phyloP scores from a whole-genome alignment of 1,140 invertebrate genomes.

The Artemia franciscana region DNA sequence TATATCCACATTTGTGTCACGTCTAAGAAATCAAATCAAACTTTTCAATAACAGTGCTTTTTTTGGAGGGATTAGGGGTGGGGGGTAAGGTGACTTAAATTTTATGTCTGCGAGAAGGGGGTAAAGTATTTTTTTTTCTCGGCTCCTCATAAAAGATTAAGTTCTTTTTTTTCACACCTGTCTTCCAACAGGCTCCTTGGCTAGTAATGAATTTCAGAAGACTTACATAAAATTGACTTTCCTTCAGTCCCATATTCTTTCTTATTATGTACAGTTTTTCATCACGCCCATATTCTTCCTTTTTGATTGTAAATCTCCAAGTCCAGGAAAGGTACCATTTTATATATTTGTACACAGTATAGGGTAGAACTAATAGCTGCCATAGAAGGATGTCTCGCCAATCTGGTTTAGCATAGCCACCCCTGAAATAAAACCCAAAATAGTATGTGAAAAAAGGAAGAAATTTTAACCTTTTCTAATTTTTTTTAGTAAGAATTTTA shows the following conservation, averaged over 20 bases:
- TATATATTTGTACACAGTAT: slow-evolving; percentile 37
- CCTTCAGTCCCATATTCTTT: slow-evolving; percentile 39
- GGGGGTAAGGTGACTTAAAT: no score
- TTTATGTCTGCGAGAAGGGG: background rate
- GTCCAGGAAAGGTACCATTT: slow-evolving; percentile 53
- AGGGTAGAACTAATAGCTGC: slow-evolving; percentile 50
- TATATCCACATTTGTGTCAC: no score
- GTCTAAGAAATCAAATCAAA: no score
- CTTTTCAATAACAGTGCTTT: no score
- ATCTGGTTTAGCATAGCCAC: slow-evolving; percentile 59
- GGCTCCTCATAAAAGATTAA: background rate
- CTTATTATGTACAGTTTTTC: slow-evolving; percentile 64
- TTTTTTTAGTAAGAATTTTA: no score
- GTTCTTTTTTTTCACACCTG: no score
- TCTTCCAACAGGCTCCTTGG: no score
- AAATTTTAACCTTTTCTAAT: no score
- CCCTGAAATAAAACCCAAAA: slow-evolving; percentile 31
- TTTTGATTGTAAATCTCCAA: slow-evolving; percentile 47
- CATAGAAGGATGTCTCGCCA: slow-evolving; percentile 52
- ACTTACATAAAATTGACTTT: slow-evolving; percentile 30
- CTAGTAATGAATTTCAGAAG: background rate
- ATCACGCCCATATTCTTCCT: slow-evolving; percentile 47
- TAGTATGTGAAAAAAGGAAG: no score
- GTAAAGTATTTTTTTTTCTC: background rate
- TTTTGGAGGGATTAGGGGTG: no score